A percentile compares a stretch with the other conserved stretches of the same genome.
Evolutionary conservation across 2,888 invertebrate genomes (phyloP).

Genomic region (Metallyticus violacea): DNA sequence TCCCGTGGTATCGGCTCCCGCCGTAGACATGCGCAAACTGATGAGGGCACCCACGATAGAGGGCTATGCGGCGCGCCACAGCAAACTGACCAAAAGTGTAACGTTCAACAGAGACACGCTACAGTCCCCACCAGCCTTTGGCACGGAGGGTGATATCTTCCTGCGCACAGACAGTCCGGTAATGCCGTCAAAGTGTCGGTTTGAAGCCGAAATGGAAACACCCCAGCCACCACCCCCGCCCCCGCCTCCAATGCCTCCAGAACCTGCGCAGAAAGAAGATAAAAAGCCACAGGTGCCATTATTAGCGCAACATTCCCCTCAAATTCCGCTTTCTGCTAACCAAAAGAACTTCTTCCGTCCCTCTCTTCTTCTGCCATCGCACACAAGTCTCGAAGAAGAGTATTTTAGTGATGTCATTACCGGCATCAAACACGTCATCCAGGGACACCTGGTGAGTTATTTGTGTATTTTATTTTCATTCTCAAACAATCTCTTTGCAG

Average conservation of each 20-base stretch:
- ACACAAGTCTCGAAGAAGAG: conserved; percentile 64
- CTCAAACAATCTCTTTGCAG: neutral
- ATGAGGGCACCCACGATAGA: conserved; percentile 81
- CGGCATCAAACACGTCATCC: conserved; percentile 79
- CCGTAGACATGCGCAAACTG: conserved; percentile 60
- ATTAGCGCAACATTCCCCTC: conserved; percentile 16
- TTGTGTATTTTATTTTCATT: neutral
- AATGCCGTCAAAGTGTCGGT: conserved; percentile 36
- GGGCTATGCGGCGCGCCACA: conserved; percentile 85
- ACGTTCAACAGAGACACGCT: conserved; percentile 83
- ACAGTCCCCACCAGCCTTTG: conserved; percentile 68
- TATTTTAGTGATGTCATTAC: conserved; percentile 76
- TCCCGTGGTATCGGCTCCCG: conserved; percentile 6
- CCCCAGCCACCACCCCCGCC: conserved; percentile 39
- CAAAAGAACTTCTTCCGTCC: conserved; percentile 36
- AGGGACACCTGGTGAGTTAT: conserved; percentile 52
- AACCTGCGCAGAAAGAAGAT: conserved; percentile 34
- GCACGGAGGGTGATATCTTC: neutral
- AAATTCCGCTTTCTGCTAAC: conserved; percentile 14
- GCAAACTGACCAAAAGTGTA: conserved; percentile 84
- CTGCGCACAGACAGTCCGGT: neutral
- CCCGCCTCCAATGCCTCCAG: conserved; percentile 42
- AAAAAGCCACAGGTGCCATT: conserved; percentile 11
- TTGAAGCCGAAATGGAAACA: conserved; percentile 31
- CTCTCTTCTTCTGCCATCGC: conserved; percentile 35